phyloP scores from a whole-genome alignment of 2,797 vertebrate species.

The Tenualosa thibaudeaui region DNA sequence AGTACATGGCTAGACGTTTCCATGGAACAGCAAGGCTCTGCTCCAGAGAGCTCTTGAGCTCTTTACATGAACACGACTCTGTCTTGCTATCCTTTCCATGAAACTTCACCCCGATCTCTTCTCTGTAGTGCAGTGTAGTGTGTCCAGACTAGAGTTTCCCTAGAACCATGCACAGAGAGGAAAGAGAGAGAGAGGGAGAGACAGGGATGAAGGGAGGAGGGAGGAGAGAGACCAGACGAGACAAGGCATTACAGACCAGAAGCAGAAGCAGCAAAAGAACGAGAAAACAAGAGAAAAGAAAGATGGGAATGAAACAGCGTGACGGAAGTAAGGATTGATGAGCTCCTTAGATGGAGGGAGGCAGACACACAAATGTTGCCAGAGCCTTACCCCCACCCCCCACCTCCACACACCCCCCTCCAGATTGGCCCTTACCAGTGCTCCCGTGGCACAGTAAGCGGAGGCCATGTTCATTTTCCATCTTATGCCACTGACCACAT shows the following conservation, averaged over 20 bases:
- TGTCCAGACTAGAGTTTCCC: neutral
- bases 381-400: neutral
- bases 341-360: neutral
- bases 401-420: neutral
- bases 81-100: neutral
- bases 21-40: neutral
- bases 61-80: neutral
- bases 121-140: neutral
- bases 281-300: neutral
- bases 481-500: constrained; percentile 51
- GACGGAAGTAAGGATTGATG: neutral
- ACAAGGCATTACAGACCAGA: neutral
- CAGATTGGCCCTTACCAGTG: neutral
- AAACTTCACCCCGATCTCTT: neutral
- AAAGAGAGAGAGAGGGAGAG: neutral
- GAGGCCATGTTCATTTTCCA: constrained; percentile 40
- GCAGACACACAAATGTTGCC: neutral
- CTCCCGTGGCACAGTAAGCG: constrained; percentile 16
- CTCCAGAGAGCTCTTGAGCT: neutral
- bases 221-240: neutral
- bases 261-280: neutral
- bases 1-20: neutral
- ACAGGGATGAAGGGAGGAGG: neutral
- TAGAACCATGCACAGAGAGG: neutral
- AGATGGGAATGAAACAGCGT: neutral